Percentiles rank a stretch among this genome's conserved stretches.
phyloP scores from a whole-genome alignment of 2,113 vertebrate genomes.

The Hirundichthys speculiger region DNA sequence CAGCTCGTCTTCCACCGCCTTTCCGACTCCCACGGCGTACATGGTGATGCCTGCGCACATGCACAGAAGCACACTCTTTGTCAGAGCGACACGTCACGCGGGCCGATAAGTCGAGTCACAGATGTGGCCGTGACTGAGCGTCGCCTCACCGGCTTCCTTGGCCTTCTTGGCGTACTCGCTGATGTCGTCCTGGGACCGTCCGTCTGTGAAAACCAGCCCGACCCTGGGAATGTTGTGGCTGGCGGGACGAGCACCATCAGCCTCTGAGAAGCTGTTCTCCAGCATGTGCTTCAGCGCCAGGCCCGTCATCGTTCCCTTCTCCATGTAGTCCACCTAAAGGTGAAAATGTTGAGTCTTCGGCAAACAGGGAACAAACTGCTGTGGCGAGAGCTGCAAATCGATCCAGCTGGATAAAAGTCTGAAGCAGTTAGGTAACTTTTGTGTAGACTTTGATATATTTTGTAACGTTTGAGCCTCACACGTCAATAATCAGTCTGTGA shows the following conservation, averaged over 20 bases:
- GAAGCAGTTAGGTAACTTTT: too few relatives aligned
- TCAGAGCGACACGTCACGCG: neutral
- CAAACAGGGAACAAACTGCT: too few relatives aligned
- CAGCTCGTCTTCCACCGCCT: slow-evolving; percentile 95
- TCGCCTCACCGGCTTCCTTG: slow-evolving; percentile 88
- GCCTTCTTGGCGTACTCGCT: slow-evolving; percentile 90
- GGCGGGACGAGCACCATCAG: slow-evolving; percentile 83
- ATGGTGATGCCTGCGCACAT: slow-evolving; percentile 89
- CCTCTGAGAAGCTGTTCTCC: slow-evolving; percentile 93
- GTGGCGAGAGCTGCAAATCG: too few relatives aligned
- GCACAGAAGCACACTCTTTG: neutral
- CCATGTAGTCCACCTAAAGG: slow-evolving; percentile 93
- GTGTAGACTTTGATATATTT: too few relatives aligned
- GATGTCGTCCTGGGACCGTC: slow-evolving; percentile 96
- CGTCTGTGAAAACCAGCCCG: slow-evolving; percentile 94
- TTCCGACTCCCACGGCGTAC: slow-evolving; percentile 96
- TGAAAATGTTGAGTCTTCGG: too few relatives aligned
- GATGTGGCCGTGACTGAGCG: too few relatives aligned
- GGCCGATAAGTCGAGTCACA: too few relatives aligned
- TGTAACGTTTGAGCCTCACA: too few relatives aligned
- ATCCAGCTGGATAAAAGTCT: too few relatives aligned
- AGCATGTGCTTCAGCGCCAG: slow-evolving; percentile 95
- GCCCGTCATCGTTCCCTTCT: slow-evolving; percentile 98
- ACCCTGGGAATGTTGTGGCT: slow-evolving; percentile 87
- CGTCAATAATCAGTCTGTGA: too few relatives aligned